Evolutionary conservation across 1,140 invertebrate genomes (phyloP), one percentile per base, ranked within the genome.

Genomic region (Elysia chlorotica): DNA sequence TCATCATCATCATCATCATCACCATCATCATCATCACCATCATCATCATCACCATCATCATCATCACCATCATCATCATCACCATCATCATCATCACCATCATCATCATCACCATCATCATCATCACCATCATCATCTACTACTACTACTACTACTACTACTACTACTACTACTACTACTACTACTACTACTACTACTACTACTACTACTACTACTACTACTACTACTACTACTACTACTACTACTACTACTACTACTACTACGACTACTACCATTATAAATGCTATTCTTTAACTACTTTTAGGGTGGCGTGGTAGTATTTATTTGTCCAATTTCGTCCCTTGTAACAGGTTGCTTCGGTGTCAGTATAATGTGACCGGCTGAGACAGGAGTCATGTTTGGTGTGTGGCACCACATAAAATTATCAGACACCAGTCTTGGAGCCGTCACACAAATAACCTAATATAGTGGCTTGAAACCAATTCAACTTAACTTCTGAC

Each of bases 131-230:
- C 25, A 14, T 28, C 28, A 14, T 14, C 25, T 19, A 25, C 28
- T 21, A 25, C 28, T 28, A 61, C 57, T 61, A 19, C 19, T 28
- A 21, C 57, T 21, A 19, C 28, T 28, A 19, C 19, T 61, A 61
- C 57, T 21, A 61, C 57, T 61, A 61, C 57, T 61, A 21, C 57
- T 61, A 28, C 57, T 61, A 28, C 57, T 28, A 61, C 57, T 61
- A 19, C 57, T 28, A 61, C 57, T 61, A 61, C 57, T 61, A 21
- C 57, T 61, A 48, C 57, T 28, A 48, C 41, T 48, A 48, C 41
- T 48, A 48, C 41, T 48, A n/a, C 41, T 48, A n/a, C 41, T 48
- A n/a, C 41, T 48, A n/a, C 41, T 48, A n/a, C 41, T 48, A n/a
- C 41, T 48, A 48, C 41, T 48, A 48, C 41, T 48, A 48, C 41